Evolutionary conservation across 2,113 vertebrate genomes (phyloP).

Genomic region (Anas platyrhynchos): DNA sequence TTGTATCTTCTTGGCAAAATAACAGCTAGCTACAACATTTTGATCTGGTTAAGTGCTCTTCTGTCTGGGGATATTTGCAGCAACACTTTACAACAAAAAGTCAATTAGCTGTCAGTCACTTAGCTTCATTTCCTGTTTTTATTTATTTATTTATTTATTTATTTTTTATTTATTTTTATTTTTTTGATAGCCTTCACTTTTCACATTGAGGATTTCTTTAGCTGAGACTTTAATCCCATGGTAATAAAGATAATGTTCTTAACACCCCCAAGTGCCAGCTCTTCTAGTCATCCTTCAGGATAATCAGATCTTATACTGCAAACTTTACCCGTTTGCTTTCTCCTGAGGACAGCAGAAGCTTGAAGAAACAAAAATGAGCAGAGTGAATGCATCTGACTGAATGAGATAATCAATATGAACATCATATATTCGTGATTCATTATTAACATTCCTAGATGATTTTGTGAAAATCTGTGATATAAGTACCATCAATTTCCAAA

Average conservation of each 20-base stretch:
- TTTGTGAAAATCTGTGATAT: not conserved
- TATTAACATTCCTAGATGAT: not conserved
- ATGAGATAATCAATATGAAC: not conserved
- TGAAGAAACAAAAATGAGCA: not conserved
- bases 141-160: no score
- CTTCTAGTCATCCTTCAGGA: not conserved
- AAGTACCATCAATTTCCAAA: not conserved
- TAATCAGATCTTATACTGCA: not conserved
- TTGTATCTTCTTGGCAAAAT: not conserved
- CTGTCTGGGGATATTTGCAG: constrained; percentile 35
- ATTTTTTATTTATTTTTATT: not conserved
- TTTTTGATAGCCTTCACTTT: not conserved
- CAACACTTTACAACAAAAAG: not conserved
- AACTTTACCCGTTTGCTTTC: not conserved
- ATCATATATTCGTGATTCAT: not conserved
- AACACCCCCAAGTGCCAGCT: not conserved
- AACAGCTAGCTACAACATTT: constrained; percentile 26
- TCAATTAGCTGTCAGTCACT: constrained; percentile 26
- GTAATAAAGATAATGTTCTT: not conserved
- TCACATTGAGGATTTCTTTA: not conserved
- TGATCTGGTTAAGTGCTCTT: constrained; percentile 8
- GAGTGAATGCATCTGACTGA: not conserved
- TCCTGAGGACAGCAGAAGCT: not conserved
- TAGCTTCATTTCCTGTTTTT: not conserved
- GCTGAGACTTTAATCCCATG: not conserved